These are phyloP conservation scores for Drosophila borborema DNA, from an alignment of 2,888 invertebrate species.

Conservation along the genomic window DNA sequence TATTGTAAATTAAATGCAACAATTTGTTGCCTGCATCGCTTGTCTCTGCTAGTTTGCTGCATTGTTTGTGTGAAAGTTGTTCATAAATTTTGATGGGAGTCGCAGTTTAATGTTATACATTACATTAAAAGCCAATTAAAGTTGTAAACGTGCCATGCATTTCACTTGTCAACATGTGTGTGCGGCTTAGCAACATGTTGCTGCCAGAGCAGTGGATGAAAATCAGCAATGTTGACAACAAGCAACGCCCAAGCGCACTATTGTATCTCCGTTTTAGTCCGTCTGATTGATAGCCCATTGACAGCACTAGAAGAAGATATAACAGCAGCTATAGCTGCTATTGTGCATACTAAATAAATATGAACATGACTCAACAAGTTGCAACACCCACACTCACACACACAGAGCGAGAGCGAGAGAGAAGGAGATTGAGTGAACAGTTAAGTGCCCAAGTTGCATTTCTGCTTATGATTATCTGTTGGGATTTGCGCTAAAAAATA, in stretches of 20 bases:
- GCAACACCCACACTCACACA: slow-evolving; percentile 50
- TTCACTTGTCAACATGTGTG: slow-evolving; percentile 61
- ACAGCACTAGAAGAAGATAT: slow-evolving; percentile 16
- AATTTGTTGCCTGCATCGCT: slow-evolving; percentile 44
- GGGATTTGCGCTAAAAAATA: slow-evolving; percentile 37
- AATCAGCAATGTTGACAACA: slow-evolving; percentile 26
- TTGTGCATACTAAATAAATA: slow-evolving; percentile 66
- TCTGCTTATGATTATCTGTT: slow-evolving; percentile 42
- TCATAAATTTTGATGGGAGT: slow-evolving; percentile 38
- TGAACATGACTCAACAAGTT: slow-evolving; percentile 76
- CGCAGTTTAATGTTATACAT: slow-evolving; percentile 63
- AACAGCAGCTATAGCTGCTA: slow-evolving; percentile 15
- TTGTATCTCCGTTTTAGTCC: slow-evolving; percentile 52
- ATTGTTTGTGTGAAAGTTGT: slow-evolving; percentile 71
- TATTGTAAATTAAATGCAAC: slow-evolving; percentile 48
- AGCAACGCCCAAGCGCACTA: slow-evolving; percentile 29
- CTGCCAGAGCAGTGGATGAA: slow-evolving; percentile 36
- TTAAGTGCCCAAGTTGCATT: slow-evolving; percentile 12
- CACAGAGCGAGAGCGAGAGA: not conserved
- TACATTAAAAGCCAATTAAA: slow-evolving; percentile 66
- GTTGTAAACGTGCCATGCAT: slow-evolving; percentile 49
- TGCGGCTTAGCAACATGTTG: slow-evolving; percentile 60
- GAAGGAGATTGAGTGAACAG: not conserved
- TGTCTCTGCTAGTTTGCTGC: slow-evolving; percentile 13
- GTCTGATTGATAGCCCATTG: slow-evolving; percentile 68